Evolutionary conservation across 2,113 vertebrate species (phyloP).

Genomic region (Macquaria australasica): DNA sequence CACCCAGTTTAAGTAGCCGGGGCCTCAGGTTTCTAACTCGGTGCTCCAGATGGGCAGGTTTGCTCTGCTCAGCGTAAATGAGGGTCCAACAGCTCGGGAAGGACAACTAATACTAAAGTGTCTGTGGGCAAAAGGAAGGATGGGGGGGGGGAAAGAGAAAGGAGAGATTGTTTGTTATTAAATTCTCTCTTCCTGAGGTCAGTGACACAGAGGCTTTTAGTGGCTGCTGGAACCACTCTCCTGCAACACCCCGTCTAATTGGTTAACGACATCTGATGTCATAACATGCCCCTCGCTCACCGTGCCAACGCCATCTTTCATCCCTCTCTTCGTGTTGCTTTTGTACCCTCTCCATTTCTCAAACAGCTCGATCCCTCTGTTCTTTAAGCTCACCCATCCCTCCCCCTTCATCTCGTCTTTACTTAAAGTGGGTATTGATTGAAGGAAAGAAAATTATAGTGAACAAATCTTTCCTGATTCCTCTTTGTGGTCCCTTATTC

Average conservation of each 20-base stretch:
- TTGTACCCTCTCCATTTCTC: constrained; percentile 23
- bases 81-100: constrained; percentile 34
- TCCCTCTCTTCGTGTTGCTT: constrained; percentile 25
- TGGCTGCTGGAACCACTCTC: constrained; percentile 73
- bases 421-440: constrained; percentile 44
- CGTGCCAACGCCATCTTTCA: constrained; percentile 46
- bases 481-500: not conserved
- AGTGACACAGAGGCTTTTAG: constrained; percentile 79
- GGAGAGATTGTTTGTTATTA: constrained; percentile 75
- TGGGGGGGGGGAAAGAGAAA: constrained; percentile 31
- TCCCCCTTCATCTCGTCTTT: constrained; percentile 7
- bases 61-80: constrained; percentile 51
- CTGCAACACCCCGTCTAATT: constrained; percentile 77
- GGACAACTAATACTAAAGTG: constrained; percentile 59
- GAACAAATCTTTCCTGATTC: not conserved
- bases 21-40: constrained; percentile 60
- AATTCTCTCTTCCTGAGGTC: constrained; percentile 80
- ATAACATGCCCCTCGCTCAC: constrained; percentile 58
- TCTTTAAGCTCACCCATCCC: constrained; percentile 11
- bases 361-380: constrained; percentile 4
- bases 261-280: constrained; percentile 78
- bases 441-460: constrained; percentile 19
- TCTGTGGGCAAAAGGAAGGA: constrained; percentile 57
- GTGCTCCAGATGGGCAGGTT: constrained; percentile 64
- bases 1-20: constrained; percentile 54